Evolutionary conservation across 2,113 vertebrate species (phyloP), one percentile per base, ranked within the genome.

Genomic region (Rhinogobius similis): DNA sequence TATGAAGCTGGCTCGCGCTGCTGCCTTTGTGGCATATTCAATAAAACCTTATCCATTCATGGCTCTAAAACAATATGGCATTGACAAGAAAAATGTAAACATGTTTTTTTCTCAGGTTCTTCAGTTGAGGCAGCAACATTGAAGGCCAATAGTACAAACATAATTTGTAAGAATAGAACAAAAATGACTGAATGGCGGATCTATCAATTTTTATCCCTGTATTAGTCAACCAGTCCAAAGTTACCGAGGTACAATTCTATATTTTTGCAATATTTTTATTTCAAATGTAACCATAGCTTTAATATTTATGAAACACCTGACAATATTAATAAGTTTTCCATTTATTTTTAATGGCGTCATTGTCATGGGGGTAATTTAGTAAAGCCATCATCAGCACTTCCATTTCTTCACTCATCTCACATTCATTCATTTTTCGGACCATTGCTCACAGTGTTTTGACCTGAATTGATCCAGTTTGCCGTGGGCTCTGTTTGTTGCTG

Each of bases 401-500:
- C 5, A 18, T 27, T 50, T 63, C 44, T 38, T 36, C 50, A 29
- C 20, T 21, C 23, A 46, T 59, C 38, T 21, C 26, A 18, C 55
- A 21, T 21, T 73, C 72, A n/a, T 68, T 62, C 75, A 44, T 52
- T 32, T 53, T 13, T 58, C 53, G 7, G 70, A 67, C 79, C 72
- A 62, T 67, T 78, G 70, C 70, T 74, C 55, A 77, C 65, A 82
- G 86, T 75, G 76, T 44, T 65, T 48, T 82, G 74, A 87, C 85
- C 82, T 83, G 76, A 87, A 84, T 86, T 88, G 85, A 89, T 86
- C 70, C 78, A 73, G 24, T 53, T 52, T 53, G 78, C 82, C 76
- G 76, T 79, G 72, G 78, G 71, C 66, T 68, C 38, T 7, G 56
- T 85, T 78, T 82, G 78, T 70, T 73, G 76, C 58, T 14, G 65